phyloP scores from a whole-genome alignment of 1,140 invertebrate species.

The Dufourea novaeangliae region DNA sequence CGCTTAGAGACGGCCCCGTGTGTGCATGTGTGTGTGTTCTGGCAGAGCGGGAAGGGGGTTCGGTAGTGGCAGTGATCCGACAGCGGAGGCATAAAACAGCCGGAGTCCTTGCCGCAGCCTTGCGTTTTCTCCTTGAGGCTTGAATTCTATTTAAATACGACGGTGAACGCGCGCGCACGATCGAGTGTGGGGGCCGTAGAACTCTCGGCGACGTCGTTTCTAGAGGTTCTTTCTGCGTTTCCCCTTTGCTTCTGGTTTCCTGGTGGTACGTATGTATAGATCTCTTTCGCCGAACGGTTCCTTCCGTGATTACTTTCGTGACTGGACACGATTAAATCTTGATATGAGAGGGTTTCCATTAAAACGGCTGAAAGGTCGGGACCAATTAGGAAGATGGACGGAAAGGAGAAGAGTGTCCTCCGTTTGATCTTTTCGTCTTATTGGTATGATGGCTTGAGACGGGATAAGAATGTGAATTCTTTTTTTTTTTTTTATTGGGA shows the following conservation, averaged over 20 bases:
- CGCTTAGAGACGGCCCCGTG: slow-evolving; percentile 37
- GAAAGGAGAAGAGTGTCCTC: too few relatives aligned
- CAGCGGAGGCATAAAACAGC: slow-evolving; percentile 54
- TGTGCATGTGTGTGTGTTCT: neutral
- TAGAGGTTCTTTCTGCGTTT: slow-evolving; percentile 30
- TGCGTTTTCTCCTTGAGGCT: slow-evolving; percentile 68
- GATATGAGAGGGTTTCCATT: neutral
- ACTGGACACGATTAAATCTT: neutral
- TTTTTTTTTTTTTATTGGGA: too few relatives aligned
- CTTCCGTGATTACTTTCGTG: neutral
- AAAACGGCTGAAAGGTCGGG: neutral
- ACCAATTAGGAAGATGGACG: neutral
- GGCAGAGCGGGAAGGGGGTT: too few relatives aligned
- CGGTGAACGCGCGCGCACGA: slow-evolving; percentile 12
- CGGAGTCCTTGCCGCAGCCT: slow-evolving; percentile 71
- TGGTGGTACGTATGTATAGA: too few relatives aligned
- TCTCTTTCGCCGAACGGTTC: neutral
- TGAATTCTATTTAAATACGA: slow-evolving; percentile 68
- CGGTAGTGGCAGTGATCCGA: slow-evolving; percentile 52
- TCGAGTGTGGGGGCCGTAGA: slow-evolving; percentile 5
- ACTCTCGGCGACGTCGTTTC: slow-evolving; percentile 24
- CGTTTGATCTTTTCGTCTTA: too few relatives aligned
- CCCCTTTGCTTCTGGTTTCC: too few relatives aligned
- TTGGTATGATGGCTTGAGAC: too few relatives aligned
- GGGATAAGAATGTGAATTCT: too few relatives aligned